Evolutionary conservation across 2,113 vertebrate species (phyloP).

Genomic region (Scomber japonicus): DNA sequence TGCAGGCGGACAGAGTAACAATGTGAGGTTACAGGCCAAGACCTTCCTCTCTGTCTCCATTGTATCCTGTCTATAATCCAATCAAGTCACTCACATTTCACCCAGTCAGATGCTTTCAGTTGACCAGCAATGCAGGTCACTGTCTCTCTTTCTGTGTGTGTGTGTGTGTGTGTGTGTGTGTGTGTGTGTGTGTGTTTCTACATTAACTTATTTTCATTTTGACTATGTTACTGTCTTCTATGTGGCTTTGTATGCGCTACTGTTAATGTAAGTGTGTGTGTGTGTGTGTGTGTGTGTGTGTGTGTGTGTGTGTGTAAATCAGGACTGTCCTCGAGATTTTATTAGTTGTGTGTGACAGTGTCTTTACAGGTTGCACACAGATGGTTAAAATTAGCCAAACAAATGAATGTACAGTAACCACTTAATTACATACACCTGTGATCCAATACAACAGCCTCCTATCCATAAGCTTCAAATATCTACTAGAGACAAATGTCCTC

Average conservation of each 20-base stretch:
- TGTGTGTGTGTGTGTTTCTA: background rate
- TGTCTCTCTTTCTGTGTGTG: constrained; percentile 10
- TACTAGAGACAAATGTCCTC: background rate
- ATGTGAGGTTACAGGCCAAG: constrained; percentile 28
- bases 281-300: background rate
- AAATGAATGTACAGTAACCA: constrained; percentile 31
- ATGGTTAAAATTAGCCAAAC: constrained; percentile 62
- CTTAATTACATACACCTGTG: constrained; percentile 8
- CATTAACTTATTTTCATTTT: constrained; percentile 48
- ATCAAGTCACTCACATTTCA: constrained; percentile 49
- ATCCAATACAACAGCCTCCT: background rate
- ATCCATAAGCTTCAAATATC: background rate
- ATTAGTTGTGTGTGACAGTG: constrained; percentile 73
- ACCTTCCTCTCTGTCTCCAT: constrained; percentile 35
- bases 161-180: background rate
- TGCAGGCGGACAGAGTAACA: constrained; percentile 8
- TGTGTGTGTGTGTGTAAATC: no score
- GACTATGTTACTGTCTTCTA: constrained; percentile 9
- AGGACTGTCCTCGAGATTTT: constrained; percentile 35
- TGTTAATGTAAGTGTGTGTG: constrained; percentile 11
- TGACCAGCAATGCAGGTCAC: constrained; percentile 44
- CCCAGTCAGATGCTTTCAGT: constrained; percentile 63
- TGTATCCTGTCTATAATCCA: constrained; percentile 65
- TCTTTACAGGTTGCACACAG: constrained; percentile 54
- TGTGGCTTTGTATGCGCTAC: constrained; percentile 3